A percentile compares a stretch with the other conserved stretches of the same genome.
Conservation (phyloP, 2,113 vertebrate genomes). For the Peromyscus leucopus region DNA sequence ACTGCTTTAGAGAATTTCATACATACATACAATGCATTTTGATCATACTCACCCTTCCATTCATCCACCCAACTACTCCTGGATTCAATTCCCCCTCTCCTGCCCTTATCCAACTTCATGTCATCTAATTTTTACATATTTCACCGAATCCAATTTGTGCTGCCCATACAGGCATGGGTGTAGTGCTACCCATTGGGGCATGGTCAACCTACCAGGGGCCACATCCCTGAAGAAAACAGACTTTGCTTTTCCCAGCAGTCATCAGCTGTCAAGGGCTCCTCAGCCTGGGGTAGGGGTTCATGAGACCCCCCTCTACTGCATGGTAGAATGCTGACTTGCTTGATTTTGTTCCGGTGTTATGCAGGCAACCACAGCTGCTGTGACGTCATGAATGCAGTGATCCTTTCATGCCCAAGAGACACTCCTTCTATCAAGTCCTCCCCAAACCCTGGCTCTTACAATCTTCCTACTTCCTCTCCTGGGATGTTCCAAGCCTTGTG, state of each 20-base stretch:
- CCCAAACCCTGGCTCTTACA: accelerated
- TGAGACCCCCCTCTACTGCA: neutral
- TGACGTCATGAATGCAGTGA: neutral
- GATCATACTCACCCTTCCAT: neutral
- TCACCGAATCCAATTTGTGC: neutral
- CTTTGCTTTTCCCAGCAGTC: neutral
- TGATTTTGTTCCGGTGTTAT: neutral
- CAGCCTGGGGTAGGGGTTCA: neutral
- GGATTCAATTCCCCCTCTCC: neutral
- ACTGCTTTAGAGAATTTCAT: neutral
- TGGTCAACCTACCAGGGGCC: neutral
- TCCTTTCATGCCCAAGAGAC: neutral
- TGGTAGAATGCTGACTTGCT: neutral
- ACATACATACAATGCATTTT: neutral
- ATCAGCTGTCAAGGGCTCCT: neutral
- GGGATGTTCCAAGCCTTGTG: neutral
- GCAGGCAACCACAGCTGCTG: neutral
- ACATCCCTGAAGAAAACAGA: neutral
- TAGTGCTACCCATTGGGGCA: too few relatives aligned
- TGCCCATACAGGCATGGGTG: neutral
- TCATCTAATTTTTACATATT: neutral
- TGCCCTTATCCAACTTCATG: neutral
- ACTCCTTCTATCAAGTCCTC: neutral
- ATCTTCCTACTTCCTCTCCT: neutral
- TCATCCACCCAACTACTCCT: too few relatives aligned